phyloP scores from a whole-genome alignment of 1,140 invertebrate species.

The Brachionus calyciflorus region DNA sequence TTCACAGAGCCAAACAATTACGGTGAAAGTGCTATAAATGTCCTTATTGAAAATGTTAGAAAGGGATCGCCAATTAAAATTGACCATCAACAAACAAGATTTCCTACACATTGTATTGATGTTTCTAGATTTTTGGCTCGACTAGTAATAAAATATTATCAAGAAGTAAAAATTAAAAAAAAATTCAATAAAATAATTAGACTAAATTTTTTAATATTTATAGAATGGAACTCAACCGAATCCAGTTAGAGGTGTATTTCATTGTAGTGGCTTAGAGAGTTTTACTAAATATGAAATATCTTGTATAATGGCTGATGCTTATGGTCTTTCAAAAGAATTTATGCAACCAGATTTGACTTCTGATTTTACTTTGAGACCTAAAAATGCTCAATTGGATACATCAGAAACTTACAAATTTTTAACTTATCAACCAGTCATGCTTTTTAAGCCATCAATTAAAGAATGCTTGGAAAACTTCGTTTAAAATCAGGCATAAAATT shows the following conservation, averaged over 20 bases:
- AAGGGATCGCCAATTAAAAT: background rate
- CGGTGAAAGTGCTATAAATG: constrained; percentile 64
- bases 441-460: constrained; percentile 30
- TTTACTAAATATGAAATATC: constrained; percentile 66
- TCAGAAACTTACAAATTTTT: background rate
- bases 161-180: no score
- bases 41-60: constrained; percentile 56
- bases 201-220: background rate
- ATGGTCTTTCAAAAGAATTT: constrained; percentile 59
- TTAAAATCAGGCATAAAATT: background rate
- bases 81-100: constrained; percentile 55
- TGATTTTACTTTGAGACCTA: constrained; percentile 58
- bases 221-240: background rate
- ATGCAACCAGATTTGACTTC: constrained; percentile 54
- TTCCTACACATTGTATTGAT: constrained; percentile 62
- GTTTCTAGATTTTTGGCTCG: constrained; percentile 57
- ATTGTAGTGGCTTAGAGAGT: constrained; percentile 63
- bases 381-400: constrained; percentile 60
- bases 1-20: constrained; percentile 54
- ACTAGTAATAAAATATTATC: constrained; percentile 22
- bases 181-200: background rate
- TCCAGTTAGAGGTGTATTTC: constrained; percentile 59
- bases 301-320: constrained; percentile 61
- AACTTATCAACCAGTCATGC: constrained; percentile 23
- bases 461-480: constrained; percentile 39